Percentiles rank a stretch among this genome's conserved stretches.
phyloP scores from a whole-genome alignment of 2,888 invertebrate species.

The Tricholauxania praeusta region DNA sequence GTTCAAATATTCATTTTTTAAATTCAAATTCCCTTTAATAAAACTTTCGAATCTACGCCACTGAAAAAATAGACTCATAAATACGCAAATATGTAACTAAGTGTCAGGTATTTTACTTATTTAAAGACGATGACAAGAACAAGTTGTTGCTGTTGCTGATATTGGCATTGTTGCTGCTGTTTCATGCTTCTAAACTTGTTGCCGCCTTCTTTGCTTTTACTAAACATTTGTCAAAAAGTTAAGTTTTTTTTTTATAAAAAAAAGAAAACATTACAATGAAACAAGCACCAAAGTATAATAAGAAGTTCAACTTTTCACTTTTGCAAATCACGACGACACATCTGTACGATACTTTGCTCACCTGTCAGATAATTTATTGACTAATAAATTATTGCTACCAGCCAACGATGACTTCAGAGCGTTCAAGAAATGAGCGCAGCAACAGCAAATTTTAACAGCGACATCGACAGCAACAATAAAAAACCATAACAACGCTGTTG shows the following conservation, averaged over 20 bases:
- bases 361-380: constrained; percentile 26
- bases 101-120: background rate
- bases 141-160: background rate
- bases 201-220: background rate
- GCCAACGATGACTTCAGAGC: constrained; percentile 21
- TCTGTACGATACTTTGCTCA: background rate
- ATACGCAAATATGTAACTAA: background rate
- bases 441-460: constrained; percentile 31
- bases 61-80: too few relatives aligned
- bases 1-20: too few relatives aligned
- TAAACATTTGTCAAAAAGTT: background rate
- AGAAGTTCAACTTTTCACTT: constrained; percentile 8
- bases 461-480: constrained; percentile 17
- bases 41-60: too few relatives aligned
- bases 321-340: constrained; percentile 6
- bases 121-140: too few relatives aligned
- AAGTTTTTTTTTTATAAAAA: constrained; percentile 40
- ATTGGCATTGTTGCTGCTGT: background rate
- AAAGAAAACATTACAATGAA: constrained; percentile 6
- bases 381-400: constrained; percentile 24
- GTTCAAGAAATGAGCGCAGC: constrained; percentile 11
- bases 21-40: too few relatives aligned
- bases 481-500: constrained; percentile 8
- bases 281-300: constrained; percentile 12
- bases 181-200: background rate